Evolutionary conservation across 2,113 vertebrate genomes (phyloP), one percentile per base, ranked within the genome.

Genomic region (Typhlomys cinereus): DNA sequence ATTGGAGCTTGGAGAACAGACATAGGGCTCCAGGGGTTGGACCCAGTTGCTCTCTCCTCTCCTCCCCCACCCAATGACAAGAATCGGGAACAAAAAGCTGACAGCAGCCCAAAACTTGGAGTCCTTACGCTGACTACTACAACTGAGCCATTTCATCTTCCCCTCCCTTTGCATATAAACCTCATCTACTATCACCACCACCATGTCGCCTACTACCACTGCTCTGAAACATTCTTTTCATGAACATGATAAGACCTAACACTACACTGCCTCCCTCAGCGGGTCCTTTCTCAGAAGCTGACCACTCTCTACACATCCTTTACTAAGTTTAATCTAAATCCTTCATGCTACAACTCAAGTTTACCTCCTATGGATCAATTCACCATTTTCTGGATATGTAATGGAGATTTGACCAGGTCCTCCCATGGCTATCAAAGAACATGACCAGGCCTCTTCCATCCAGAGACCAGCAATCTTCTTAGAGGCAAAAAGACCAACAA

Each of bases 271-370:
- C 76, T 80, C 52, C 88, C 41, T 69, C 23, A 3, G 15, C 2
- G 29, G 6, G 59, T 29, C 69, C 73, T 88, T 85, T 74, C 4
- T 20, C 36, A 76, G 67, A 41, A 67, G 39, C 44, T 21, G 39
- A 46, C 25, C 25, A 5, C n/a, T 88, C 21, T 34, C 88, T 78
- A 50, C 59, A 80, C 79, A 59, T 61, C 61, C 71, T 52, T 59
- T 54, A 67, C 89, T 62, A 31, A 31, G 17, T 66, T 76, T 87
- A 52, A 46, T 54, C 67, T 89, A 92, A 93, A 81, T 50, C 44
- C 48, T 57, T 73, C 57, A 1, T 25, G 29, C 62, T 82, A 39
- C 27, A 17, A n/a, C 41, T 76, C 78, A 74, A 88, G 25, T 69
- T 85, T 41, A 62, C 64, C 69, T 94, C 70, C 89, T 92, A 12